Percentiles rank a stretch among this genome's conserved stretches.
Evolutionary conservation across 1,140 invertebrate genomes (phyloP).

Genomic region (Drosophila sturtevanti): DNA sequence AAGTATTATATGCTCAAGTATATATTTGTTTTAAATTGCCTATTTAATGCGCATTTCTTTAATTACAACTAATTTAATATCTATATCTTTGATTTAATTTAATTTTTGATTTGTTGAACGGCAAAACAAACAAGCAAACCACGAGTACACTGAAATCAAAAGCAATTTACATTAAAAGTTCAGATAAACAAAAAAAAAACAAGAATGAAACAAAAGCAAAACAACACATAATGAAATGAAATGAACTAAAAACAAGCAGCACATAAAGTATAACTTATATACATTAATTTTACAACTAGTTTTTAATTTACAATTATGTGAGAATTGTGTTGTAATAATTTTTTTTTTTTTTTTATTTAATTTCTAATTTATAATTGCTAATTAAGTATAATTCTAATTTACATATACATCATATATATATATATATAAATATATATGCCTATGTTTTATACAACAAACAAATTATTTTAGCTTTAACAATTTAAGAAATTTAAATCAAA

Average conservation of each 20-base stretch:
- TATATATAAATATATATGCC: constrained; percentile 45
- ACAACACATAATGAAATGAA: too few relatives aligned
- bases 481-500: constrained; percentile 60
- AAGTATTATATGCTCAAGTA: constrained; percentile 77
- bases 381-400: constrained; percentile 63
- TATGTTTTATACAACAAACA: constrained; percentile 57
- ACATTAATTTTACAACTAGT: constrained; percentile 55
- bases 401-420: constrained; percentile 40
- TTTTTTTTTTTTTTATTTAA: background rate
- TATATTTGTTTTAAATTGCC: constrained; percentile 17
- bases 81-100: constrained; percentile 25
- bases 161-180: constrained; percentile 58
- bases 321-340: constrained; percentile 16
- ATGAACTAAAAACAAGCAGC: constrained; percentile 17
- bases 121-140: constrained; percentile 24
- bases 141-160: constrained; percentile 69
- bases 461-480: constrained; percentile 72
- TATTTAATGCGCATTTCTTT: constrained; percentile 64
- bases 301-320: constrained; percentile 53
- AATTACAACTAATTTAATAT: constrained; percentile 36
- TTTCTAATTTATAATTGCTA: constrained; percentile 6
- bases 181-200: background rate
- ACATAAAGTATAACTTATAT: constrained; percentile 41
- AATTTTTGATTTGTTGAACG: constrained; percentile 44
- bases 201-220: constrained; percentile 18